Conservation (phyloP, 2,888 invertebrate species). For the Leptinotarsa haldemani region DNA sequence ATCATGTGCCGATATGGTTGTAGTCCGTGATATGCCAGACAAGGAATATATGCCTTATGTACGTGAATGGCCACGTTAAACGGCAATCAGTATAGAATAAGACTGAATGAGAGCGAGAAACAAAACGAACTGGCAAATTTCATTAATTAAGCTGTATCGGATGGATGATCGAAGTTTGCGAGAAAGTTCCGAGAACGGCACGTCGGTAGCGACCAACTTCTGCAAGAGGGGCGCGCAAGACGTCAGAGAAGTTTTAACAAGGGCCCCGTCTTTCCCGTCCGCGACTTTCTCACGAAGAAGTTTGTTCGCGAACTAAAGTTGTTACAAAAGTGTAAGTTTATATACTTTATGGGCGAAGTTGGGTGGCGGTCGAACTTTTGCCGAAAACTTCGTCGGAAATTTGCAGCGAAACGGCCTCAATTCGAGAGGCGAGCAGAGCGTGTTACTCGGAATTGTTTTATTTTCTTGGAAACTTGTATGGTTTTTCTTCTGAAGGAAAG, state of each 20-base stretch:
- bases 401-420: conserved; percentile 21
- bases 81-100: background rate
- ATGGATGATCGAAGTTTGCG: conserved; percentile 14
- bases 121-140: conserved; percentile 12
- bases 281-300: conserved; percentile 60
- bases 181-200: background rate
- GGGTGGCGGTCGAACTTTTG: conserved; percentile 52
- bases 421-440: conserved; percentile 21
- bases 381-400: conserved; percentile 41
- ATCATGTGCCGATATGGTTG: too few species aligned
- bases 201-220: conserved; percentile 14
- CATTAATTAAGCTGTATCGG: conserved; percentile 14
- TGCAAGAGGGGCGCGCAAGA: background rate
- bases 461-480: conserved; percentile 16
- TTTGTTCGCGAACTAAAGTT: conserved; percentile 64
- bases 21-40: background rate
- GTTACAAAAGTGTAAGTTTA: conserved; percentile 68
- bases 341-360: conserved; percentile 68
- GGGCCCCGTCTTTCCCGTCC: conserved; percentile 40
- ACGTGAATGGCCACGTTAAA: background rate
- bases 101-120: conserved; percentile 2
- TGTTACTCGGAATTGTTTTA: conserved; percentile 22
- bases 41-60: too few species aligned
- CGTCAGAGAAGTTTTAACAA: conserved; percentile 21
- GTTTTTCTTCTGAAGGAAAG: background rate